Evolutionary conservation across 2,113 vertebrate genomes (phyloP), one percentile per base, ranked within the genome.

Genomic region (Psilopogon haemacephalus): DNA sequence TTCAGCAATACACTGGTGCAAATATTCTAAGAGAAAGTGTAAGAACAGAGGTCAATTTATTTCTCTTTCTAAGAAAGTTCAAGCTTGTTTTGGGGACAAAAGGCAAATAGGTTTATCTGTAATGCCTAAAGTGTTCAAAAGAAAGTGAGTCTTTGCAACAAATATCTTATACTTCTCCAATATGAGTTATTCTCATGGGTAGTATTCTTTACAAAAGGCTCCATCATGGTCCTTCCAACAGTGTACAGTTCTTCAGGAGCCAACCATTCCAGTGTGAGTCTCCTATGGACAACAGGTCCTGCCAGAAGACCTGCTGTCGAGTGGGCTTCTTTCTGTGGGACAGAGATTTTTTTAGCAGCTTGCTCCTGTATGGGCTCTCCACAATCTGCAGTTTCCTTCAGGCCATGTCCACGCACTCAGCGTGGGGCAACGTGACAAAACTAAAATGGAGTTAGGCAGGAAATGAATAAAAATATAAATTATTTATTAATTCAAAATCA

Each of bases 351-450:
- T n/a, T 11, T 3, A 3, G 13, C 14, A 62, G 60, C 3, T 35
- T 42, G 7, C 2, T 62, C 6, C 19, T 33, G 5, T 0, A 0
- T 38, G 23, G 28, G 10, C 3, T 46, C 5, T 67, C 30, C 23
- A 40, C 3, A 1, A 18, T 30, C 24, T 60, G 15, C 20, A 55
- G 9, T 58, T 64, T 64, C 26, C 10, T 37, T 27, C 2, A 1
- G 13, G 12, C 5, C 14, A 18, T 7, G 42, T 33, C 40, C 35
- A 40, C 23, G 11, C 24, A 12, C 6, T 19, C 33, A 67, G 24
- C 5, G 5, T 15, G 15, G 28, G 8, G 15, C 15, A 15, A 13
- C 15, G 40, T 42, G 14, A 42, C 40, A 42, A 42, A 15, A 42
- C 40, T 42, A 42, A 42, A 42, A 42, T 15, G 15, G 40, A 42